Conservation (phyloP, 2,797 vertebrate genomes). For the Pitangus sulphuratus region DNA sequence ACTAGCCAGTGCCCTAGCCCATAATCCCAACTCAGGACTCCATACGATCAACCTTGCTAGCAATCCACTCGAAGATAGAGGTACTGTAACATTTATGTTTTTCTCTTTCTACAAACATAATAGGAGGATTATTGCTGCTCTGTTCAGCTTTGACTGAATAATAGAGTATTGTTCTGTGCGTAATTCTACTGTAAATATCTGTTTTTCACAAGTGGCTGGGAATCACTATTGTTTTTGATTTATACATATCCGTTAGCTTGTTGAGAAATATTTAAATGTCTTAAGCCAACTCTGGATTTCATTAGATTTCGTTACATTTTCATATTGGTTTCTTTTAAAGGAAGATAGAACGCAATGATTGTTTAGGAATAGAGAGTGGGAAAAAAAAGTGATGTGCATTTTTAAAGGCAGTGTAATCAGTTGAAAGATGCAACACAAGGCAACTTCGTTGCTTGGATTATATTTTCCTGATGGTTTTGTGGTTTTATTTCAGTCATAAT, state of each 20-base stretch:
- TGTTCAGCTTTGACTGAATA: not conserved
- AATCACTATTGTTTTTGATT: not conserved
- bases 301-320: not conserved
- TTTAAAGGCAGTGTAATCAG: not conserved
- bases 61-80: conserved; percentile 95
- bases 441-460: not conserved
- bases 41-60: conserved; percentile 93
- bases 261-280: not conserved
- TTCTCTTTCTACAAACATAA: not conserved
- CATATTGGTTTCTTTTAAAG: not conserved
- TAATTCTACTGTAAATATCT: conserved; percentile 2
- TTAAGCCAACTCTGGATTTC: not conserved
- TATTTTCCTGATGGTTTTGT: not conserved
- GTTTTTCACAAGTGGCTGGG: not conserved
- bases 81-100: conserved; percentile 68
- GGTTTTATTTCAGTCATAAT: not conserved
- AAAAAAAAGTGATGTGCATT: not conserved
- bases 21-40: conserved; percentile 93
- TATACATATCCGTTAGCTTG: not conserved
- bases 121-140: conserved; percentile 1
- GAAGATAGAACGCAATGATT: not conserved
- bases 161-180: not conserved
- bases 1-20: conserved; percentile 87
- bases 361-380: not conserved
- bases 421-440: not conserved